phyloP scores from a whole-genome alignment of 2,888 invertebrate genomes.

The Mactromeris polynyma region DNA sequence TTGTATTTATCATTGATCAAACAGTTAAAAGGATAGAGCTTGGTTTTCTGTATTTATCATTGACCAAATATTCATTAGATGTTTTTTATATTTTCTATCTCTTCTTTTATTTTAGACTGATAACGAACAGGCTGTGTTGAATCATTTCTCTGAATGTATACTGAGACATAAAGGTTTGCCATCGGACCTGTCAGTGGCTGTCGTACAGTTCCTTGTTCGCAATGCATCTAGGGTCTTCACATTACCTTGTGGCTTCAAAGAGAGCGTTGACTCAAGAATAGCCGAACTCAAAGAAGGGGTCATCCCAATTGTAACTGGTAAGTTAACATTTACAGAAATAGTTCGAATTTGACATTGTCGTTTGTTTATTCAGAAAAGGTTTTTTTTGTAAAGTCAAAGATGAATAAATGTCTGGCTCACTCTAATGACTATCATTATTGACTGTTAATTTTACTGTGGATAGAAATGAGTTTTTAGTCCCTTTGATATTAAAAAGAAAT shows the following conservation, averaged over 20 bases:
- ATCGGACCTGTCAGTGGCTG: slow-evolving; percentile 79
- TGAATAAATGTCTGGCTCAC: no score
- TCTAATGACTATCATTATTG: no score
- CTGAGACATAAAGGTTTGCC: slow-evolving; percentile 83
- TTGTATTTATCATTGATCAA: no score
- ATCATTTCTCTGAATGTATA: slow-evolving; percentile 79
- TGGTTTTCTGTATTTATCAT: no score
- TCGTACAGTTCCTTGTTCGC: slow-evolving; percentile 83
- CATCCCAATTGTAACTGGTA: slow-evolving; percentile 72
- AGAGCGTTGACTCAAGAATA: slow-evolving; percentile 74
- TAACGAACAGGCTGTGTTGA: slow-evolving; percentile 80
- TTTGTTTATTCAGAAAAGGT: no score
- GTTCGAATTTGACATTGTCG: no score
- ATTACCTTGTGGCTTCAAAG: slow-evolving; percentile 79
- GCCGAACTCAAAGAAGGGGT: slow-evolving; percentile 65
- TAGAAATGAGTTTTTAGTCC: no score
- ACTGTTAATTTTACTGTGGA: no score
- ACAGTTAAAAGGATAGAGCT: no score
- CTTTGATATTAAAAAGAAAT: no score
- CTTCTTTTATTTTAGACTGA: slow-evolving; percentile 74
- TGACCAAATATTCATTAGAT: no score
- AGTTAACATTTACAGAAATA: neutral
- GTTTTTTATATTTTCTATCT: neutral
- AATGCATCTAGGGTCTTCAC: slow-evolving; percentile 81
- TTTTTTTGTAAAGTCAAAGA: no score